Evolutionary conservation across 2,888 invertebrate genomes (phyloP).

Genomic region (Dynastes maya): DNA sequence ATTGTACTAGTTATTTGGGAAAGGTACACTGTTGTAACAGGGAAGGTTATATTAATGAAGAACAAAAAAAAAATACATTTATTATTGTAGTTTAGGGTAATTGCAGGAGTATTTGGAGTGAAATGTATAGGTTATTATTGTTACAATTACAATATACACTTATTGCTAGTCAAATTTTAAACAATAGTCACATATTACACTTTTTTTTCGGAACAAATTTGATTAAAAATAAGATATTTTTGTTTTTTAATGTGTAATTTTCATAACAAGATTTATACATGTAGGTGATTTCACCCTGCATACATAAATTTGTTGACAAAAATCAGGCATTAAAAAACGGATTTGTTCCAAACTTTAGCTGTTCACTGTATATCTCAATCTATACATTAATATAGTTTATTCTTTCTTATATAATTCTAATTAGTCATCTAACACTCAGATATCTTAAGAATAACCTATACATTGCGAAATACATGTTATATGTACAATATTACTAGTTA

Average conservation of each 20-base stretch:
- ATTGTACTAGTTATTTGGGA: neutral
- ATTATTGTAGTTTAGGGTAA: constrained; percentile 33
- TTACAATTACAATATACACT: neutral
- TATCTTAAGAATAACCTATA: constrained; percentile 24
- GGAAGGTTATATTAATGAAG: neutral
- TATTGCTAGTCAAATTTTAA: neutral
- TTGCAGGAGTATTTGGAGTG: constrained; percentile 3
- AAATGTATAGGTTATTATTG: constrained; percentile 33
- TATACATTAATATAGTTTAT: too few relatives aligned
- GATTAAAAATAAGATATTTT: too few relatives aligned
- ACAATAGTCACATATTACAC: constrained; percentile 6
- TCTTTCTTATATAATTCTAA: too few relatives aligned
- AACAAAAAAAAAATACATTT: constrained; percentile 4
- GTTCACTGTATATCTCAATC: too few relatives aligned
- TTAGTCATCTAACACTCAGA: neutral
- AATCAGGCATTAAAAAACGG: too few relatives aligned
- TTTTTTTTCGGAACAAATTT: too few relatives aligned
- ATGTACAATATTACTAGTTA: constrained; percentile 24
- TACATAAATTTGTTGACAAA: too few relatives aligned
- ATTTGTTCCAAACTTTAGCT: too few relatives aligned
- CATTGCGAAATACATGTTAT: constrained; percentile 20
- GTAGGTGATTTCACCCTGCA: too few relatives aligned
- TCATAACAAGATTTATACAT: too few relatives aligned
- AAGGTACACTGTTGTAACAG: neutral
- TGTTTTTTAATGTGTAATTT: too few relatives aligned